Conservation (phyloP, 2,888 invertebrate genomes). For the Drosophila glabriapex region DNA sequence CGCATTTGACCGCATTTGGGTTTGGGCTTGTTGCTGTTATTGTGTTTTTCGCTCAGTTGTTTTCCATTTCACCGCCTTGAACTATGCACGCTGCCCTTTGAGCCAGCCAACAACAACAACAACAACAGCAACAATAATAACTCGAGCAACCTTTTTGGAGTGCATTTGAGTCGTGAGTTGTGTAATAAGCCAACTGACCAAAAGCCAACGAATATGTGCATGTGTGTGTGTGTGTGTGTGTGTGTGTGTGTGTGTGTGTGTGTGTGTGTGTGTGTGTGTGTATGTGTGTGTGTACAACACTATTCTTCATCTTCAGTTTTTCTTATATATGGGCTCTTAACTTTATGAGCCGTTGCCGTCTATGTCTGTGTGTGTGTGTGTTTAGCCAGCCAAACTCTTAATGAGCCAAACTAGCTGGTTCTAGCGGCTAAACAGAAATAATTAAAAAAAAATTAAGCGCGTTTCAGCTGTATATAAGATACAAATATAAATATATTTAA, state of each 20-base stretch:
- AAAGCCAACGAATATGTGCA: slow-evolving; percentile 1
- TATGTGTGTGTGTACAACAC: background rate
- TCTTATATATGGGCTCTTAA: slow-evolving; percentile 30
- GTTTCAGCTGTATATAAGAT: background rate
- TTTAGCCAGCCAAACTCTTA: background rate
- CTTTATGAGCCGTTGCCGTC: slow-evolving; percentile 28
- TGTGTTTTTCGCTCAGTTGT: slow-evolving; percentile 6
- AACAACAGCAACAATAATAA: slow-evolving; percentile 8
- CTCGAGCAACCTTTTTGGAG: slow-evolving; percentile 16
- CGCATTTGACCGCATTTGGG: slow-evolving; percentile 32
- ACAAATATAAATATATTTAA: background rate
- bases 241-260: background rate
- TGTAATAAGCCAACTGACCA: slow-evolving; percentile 45
- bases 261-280: background rate
- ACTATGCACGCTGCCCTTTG: slow-evolving; percentile 58
- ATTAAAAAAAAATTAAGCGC: background rate
- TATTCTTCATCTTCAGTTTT: background rate
- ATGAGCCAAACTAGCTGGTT: slow-evolving; percentile 1
- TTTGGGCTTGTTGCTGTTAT: background rate
- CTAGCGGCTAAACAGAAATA: background rate
- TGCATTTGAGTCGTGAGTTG: slow-evolving; percentile 29
- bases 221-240: background rate
- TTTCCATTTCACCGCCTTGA: slow-evolving; percentile 66
- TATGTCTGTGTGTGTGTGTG: background rate
- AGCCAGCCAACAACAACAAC: background rate